A percentile compares a stretch with the other conserved stretches of the same genome.
phyloP scores from a whole-genome alignment of 2,797 vertebrate genomes.

The Rhynchonycteris naso region DNA sequence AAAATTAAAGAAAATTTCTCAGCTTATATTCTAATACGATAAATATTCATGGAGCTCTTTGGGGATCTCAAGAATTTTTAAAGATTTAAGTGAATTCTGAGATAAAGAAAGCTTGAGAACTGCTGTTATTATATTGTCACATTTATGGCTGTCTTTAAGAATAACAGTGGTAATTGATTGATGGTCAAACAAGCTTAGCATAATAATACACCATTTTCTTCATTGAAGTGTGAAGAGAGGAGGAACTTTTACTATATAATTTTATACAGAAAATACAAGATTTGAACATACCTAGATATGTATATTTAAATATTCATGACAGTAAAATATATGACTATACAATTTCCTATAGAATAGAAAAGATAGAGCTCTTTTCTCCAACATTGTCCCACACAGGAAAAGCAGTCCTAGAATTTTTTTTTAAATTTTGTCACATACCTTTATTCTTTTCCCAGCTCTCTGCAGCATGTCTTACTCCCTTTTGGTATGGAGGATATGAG shows the following conservation, averaged over 20 bases:
- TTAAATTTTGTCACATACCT: neutral
- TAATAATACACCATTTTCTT: neutral
- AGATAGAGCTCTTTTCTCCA: neutral
- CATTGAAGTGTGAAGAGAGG: conserved; percentile 19
- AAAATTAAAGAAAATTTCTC: neutral
- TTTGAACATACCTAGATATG: neutral
- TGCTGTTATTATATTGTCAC: neutral
- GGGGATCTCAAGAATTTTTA: neutral
- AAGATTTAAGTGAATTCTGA: neutral
- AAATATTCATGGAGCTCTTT: conserved; percentile 8
- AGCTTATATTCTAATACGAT: neutral
- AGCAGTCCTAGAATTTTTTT: neutral
- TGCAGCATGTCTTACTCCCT: neutral
- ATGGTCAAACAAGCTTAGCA: neutral
- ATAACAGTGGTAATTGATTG: neutral
- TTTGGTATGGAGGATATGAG: neutral
- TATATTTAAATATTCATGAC: neutral
- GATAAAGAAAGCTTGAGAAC: neutral
- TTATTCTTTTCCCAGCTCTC: neutral
- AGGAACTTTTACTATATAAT: conserved; percentile 1
- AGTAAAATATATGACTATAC: neutral
- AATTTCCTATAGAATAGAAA: neutral
- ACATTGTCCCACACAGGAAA: neutral
- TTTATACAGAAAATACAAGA: neutral
- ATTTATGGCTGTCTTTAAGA: neutral